Evolutionary conservation across 2,797 vertebrate genomes (phyloP), one percentile per base, ranked within the genome.

Genomic region (Arvicola amphibius): DNA sequence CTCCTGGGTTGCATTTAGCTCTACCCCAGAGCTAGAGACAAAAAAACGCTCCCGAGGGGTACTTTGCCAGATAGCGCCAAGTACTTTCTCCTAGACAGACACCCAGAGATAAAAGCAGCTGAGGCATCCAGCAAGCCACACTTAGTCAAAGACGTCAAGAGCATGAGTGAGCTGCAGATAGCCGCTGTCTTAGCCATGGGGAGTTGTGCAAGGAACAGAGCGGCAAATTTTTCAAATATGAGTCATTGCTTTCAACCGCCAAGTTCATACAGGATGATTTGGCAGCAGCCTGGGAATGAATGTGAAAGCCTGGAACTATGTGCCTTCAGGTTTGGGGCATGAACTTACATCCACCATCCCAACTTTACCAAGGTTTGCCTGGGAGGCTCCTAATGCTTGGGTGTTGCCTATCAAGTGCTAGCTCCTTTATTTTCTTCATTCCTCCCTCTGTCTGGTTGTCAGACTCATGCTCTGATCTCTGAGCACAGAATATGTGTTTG

Each of bases 241-340:
- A 94, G 13, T 95, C 78, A 95, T 43, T 71, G 69, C 32, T 92
- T 95, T 92, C 73, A 63, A 32, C 78, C 77, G 61, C n/a, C 73
- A 94, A 56, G 48, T 59, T 90, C 46, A 40, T 80, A 29, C 85
- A 91, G 48, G 46, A 94, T 59, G n/a, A 80, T 84, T 61, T 51
- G 78, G 10, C 34, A 95, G 84, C 27, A 34, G 21, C 56, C 86
- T 92, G 37, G 90, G 85, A 79, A 91, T 40, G 59, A 94, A 48
- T 59, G 53, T 27, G 3, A 25, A 43, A 94, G 12, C 29, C 46
- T 53, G 48, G 95, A 96, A 87, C 27, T 37, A 23, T 71, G 8
- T 78, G 25, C 16, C 43, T 83, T 74, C 16, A 19, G n/a, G 89
- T 88, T 74, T 88, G 87, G 83, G 56, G 16, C 73, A 51, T 87